A percentile compares a stretch with the other conserved stretches of the same genome.
Evolutionary conservation across 2,888 invertebrate species (phyloP).

Genomic region (Oegoconia quadripuncta): DNA sequence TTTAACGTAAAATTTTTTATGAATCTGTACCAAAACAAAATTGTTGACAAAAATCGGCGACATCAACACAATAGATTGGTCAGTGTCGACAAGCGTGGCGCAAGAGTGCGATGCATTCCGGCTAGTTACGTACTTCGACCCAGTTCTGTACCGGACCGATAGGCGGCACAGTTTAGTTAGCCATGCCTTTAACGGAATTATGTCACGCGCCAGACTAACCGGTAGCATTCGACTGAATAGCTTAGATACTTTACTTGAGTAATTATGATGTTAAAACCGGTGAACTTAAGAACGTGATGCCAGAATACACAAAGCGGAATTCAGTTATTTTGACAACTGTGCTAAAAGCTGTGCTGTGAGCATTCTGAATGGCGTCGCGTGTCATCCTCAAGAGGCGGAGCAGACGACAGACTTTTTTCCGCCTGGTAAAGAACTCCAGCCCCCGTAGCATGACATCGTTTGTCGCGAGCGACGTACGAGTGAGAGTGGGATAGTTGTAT

Average conservation of each 20-base stretch:
- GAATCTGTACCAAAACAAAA: too few species aligned
- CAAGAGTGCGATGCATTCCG: conserved; percentile 20
- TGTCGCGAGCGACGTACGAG: too few species aligned
- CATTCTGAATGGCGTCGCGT: too few species aligned
- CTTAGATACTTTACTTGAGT: background rate
- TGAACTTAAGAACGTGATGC: too few species aligned
- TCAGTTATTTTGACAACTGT: background rate
- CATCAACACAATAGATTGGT: conserved; percentile 11
- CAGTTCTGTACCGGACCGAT: conserved; percentile 37
- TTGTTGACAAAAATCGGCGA: background rate
- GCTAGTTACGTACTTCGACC: conserved; percentile 24
- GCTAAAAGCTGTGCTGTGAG: too few species aligned
- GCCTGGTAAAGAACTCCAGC: too few species aligned
- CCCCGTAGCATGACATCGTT: too few species aligned
- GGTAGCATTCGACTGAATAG: conserved; percentile 5
- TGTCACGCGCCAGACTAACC: conserved; percentile 26
- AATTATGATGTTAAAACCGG: background rate
- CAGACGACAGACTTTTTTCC: too few species aligned
- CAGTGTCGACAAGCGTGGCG: conserved; percentile 24
- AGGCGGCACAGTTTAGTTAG: conserved; percentile 31
- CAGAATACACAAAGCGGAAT: too few species aligned
- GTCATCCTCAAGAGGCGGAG: too few species aligned
- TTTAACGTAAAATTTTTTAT: too few species aligned
- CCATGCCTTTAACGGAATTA: conserved; percentile 31
- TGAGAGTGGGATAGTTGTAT: too few species aligned